Percentiles rank a stretch among this genome's conserved stretches.
Conservation (phyloP, 1,140 invertebrate genomes). For the Papilio aristodemus region DNA sequence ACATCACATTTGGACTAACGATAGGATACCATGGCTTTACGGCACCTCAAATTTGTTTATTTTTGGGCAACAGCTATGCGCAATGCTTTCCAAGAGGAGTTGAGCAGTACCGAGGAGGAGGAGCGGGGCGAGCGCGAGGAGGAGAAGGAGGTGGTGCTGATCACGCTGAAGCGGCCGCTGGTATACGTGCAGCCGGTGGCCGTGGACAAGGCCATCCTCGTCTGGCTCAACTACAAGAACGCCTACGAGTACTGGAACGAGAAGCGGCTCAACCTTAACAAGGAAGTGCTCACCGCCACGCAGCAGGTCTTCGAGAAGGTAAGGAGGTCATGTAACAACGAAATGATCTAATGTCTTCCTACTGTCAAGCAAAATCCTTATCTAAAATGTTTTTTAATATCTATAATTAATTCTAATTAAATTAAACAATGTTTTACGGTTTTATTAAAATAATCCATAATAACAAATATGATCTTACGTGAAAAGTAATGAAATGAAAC, state of each 20-base stretch:
- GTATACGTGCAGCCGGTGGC: conserved; percentile 97
- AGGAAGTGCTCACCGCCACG: conserved; percentile 91
- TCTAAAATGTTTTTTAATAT: no score
- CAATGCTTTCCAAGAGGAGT: conserved; percentile 94
- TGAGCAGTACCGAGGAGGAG: conserved; percentile 93
- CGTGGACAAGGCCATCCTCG: conserved; percentile 97
- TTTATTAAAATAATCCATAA: no score
- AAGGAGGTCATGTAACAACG: no score
- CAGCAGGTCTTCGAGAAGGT: conserved; percentile 85
- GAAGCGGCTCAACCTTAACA: conserved; percentile 92
- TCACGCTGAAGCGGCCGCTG: conserved; percentile 93
- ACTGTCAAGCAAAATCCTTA: no score
- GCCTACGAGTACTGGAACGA: conserved; percentile 99
- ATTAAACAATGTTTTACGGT: no score
- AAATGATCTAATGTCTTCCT: no score
- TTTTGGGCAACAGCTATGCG: conserved; percentile 80
- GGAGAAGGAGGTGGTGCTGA: conserved; percentile 96
- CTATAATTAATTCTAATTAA: no score
- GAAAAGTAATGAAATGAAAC: no score
- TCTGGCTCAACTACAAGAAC: conserved; percentile 99
- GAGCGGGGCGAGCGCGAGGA: conserved; percentile 85
- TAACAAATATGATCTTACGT: no score
- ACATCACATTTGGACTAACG: no score
- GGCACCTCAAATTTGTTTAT: conserved; percentile 40
- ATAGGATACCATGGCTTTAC: not conserved